Conservation (phyloP, 2,888 invertebrate species). For the Apoderus coryli region DNA sequence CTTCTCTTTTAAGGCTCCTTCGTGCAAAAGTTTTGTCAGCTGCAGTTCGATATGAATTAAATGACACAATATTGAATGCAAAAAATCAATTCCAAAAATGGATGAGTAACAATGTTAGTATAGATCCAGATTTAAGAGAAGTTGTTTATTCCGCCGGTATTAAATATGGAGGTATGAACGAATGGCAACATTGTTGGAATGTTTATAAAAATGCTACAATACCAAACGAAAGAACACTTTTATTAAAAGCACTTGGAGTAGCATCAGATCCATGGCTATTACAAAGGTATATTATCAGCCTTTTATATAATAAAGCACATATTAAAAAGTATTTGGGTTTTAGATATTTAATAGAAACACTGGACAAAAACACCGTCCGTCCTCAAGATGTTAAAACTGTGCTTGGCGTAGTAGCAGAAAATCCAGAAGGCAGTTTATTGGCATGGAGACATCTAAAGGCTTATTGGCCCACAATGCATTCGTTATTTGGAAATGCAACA, state of each 20-base stretch:
- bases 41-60: conserved; percentile 57
- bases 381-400: conserved; percentile 58
- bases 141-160: conserved; percentile 53
- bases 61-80: conserved; percentile 54
- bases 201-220: conserved; percentile 49
- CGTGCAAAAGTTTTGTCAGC: conserved; percentile 56
- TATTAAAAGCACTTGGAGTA: conserved; percentile 56
- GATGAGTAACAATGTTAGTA: conserved; percentile 47
- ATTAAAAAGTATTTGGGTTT: conserved; percentile 18
- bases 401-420: conserved; percentile 55
- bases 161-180: conserved; percentile 50
- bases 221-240: conserved; percentile 54
- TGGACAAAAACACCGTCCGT: conserved; percentile 53
- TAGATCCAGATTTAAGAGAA: conserved; percentile 62
- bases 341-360: conserved; percentile 59
- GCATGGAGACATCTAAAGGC: conserved; percentile 61
- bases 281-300: conserved; percentile 40
- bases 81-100: conserved; percentile 54
- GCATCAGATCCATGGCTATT: conserved; percentile 68
- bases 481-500: conserved; percentile 48
- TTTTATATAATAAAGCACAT: not conserved
- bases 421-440: conserved; percentile 52
- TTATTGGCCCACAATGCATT: conserved; percentile 49
- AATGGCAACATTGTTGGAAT: conserved; percentile 68
- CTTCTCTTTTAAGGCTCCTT: conserved; percentile 41